Evolutionary conservation across 2,797 vertebrate genomes (phyloP), one percentile per base, ranked within the genome.

Genomic region (Coregonus sp.): DNA sequence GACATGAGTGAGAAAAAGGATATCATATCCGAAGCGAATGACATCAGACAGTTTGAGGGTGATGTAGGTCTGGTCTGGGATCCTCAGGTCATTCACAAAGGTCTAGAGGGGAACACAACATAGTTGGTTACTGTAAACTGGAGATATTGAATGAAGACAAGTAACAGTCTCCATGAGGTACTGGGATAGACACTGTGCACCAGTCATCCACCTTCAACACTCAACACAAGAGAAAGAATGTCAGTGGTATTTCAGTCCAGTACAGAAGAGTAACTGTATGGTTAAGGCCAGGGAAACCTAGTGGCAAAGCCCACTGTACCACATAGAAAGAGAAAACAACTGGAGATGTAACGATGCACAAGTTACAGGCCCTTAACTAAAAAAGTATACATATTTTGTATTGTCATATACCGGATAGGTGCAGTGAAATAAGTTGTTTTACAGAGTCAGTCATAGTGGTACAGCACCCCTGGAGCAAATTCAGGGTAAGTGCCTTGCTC

Each of bases 21-120:
- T 99, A 99, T 99, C 98, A 0, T 99, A 99, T 92, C 98, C 98
- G 0, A 99, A 99, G 82, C 98, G 98, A 85, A 99, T 91, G 76
- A 96, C 93, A 31, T 99, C 98, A 0, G 96, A 96, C 79, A 97
- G 93, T 83, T 96, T 97, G 69, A 99, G 94, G 2, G 96, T 96
- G 88, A 99, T 93, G 84, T 99, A 99, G 70, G 96, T 98, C 94
- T 99, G 98, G 88, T 99, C 98, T 2, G 98, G 98, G 87, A 99
- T 98, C 88, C 97, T 95, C 85, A 97, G 92, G 1, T 99, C 97
- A 6, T 99, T 99, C 84, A 99, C 97, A 70, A 99, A 99, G 0
- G 98, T 99, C 98, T 99, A 12, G 12, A 66, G 50, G 75, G 29
- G 84, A 7, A 81, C 29, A 9, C 47, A 47, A 73, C 47, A 67